A percentile compares a stretch with the other conserved stretches of the same genome.
Evolutionary conservation across 2,797 vertebrate species (phyloP).

Genomic region (Hafferia zeledoni): DNA sequence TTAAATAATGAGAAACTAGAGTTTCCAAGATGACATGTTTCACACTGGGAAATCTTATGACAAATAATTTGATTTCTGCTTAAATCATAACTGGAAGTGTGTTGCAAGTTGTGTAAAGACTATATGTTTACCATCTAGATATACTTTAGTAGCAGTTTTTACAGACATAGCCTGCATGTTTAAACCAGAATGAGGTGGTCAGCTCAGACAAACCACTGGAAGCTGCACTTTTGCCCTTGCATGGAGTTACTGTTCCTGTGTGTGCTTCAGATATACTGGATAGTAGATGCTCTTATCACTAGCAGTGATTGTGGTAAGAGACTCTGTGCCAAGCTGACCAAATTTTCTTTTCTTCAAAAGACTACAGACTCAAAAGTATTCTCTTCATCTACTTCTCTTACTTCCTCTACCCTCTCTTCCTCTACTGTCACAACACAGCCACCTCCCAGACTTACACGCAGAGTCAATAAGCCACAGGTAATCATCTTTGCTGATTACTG

Average conservation of each 20-base stretch:
- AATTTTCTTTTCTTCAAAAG: constrained; percentile 73
- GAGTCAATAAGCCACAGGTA: constrained; percentile 75
- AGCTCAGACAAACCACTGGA: background rate
- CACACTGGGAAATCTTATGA: background rate
- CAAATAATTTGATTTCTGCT: constrained; percentile 15
- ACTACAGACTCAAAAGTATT: constrained; percentile 68
- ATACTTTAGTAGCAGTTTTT: background rate
- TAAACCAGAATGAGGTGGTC: background rate
- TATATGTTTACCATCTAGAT: background rate
- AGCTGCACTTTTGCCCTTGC: constrained; percentile 48
- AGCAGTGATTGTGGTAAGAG: background rate
- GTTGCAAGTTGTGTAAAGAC: background rate
- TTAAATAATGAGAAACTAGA: background rate
- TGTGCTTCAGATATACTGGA: background rate
- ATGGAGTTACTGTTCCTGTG: constrained; percentile 52
- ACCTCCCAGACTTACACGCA: constrained; percentile 71
- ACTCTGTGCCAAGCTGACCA: constrained; percentile 45
- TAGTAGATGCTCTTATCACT: constrained; percentile 21
- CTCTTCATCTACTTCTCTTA: constrained; percentile 67
- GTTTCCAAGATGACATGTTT: constrained; percentile 22
- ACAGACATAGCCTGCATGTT: constrained; percentile 22
- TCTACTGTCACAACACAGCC: constrained; percentile 72
- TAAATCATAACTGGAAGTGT: background rate
- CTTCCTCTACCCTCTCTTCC: constrained; percentile 70
- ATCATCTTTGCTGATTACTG: constrained; percentile 58